Percentiles rank a stretch among this genome's conserved stretches.
phyloP scores from a whole-genome alignment of 2,888 invertebrate genomes.

The Hetaerina titia region DNA sequence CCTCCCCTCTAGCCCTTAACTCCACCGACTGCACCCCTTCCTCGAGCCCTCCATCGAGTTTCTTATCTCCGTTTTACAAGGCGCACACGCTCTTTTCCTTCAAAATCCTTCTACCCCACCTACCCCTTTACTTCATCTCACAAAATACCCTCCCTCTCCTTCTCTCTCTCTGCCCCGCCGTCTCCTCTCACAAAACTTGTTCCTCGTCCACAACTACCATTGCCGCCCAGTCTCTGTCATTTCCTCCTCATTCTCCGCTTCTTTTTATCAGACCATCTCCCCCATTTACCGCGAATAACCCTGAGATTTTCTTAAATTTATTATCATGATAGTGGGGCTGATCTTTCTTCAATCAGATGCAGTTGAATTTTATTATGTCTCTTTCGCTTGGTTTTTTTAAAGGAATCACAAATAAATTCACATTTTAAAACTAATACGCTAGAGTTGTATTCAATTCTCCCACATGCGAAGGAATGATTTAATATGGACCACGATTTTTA shows the following conservation, averaged over 20 bases:
- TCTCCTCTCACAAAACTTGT: background rate
- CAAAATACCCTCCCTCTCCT: background rate
- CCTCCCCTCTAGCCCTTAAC: background rate
- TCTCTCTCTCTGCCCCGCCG: background rate
- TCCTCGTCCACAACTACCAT: background rate
- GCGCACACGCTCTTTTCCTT: conserved; percentile 53
- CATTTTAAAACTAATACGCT: no score
- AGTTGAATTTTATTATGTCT: no score
- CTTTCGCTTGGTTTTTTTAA: no score
- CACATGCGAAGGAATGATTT: no score
- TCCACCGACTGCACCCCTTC: background rate
- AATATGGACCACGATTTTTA: no score
- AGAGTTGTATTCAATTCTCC: no score
- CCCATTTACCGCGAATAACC: background rate
- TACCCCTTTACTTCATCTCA: conserved; percentile 2
- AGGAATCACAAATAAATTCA: no score
- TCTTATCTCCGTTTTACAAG: conserved; percentile 59
- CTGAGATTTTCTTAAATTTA: no score
- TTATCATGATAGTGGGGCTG: no score
- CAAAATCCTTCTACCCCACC: background rate
- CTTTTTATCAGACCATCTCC: background rate
- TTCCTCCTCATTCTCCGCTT: background rate
- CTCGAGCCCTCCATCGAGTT: background rate
- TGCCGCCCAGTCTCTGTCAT: background rate
- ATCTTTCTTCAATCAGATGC: no score